phyloP scores from a whole-genome alignment of 2,888 invertebrate species.

The Ornithoptera priamus region DNA sequence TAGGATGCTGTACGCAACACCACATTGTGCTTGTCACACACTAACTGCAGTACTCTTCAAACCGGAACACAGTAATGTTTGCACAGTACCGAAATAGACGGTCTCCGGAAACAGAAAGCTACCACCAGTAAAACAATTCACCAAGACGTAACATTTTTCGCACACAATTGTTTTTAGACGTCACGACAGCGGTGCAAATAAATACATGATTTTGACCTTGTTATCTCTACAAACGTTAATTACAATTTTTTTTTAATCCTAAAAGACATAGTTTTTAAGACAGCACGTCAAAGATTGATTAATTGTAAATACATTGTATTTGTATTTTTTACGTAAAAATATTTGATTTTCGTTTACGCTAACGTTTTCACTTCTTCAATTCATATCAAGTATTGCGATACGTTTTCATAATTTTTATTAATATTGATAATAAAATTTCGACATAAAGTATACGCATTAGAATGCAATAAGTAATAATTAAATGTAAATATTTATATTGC shows the following conservation, averaged over 20 bases:
- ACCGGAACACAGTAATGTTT: no score
- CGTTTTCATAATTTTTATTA: background rate
- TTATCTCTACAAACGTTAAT: background rate
- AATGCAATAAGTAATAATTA: background rate
- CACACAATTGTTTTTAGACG: background rate
- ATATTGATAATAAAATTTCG: background rate
- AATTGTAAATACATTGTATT: background rate
- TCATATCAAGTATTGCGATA: conserved; percentile 1
- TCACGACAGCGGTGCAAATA: background rate
- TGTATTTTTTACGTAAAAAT: background rate
- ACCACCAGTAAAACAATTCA: background rate
- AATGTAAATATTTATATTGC: conserved; percentile 33
- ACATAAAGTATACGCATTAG: conserved; percentile 22
- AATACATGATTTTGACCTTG: background rate
- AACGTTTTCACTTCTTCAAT: background rate
- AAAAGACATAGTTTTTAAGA: no score
- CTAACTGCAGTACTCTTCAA: no score
- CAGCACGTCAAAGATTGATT: no score
- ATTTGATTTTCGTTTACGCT: background rate
- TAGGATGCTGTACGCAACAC: no score
- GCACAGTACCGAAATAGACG: no score
- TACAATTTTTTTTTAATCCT: background rate
- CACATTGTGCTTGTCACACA: no score
- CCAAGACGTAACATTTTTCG: background rate
- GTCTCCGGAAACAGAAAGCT: no score